These are phyloP conservation scores for Dasyurus viverrinus DNA, from an alignment of 2,113 vertebrate species.

Conservation along the genomic window DNA sequence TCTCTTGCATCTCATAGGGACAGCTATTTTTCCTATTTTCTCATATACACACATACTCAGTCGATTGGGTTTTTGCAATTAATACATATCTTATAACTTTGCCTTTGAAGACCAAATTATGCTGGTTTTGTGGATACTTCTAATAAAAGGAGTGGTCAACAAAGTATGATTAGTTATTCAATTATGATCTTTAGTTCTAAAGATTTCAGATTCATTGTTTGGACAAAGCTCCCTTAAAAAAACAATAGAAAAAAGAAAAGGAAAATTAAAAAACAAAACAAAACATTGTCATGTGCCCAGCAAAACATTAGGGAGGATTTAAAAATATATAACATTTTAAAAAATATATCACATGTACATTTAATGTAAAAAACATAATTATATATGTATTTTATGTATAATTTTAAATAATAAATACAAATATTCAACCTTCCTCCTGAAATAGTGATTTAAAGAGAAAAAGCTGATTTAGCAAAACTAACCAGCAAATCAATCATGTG, in stretches of 20 bases:
- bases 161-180: not conserved
- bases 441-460: not conserved
- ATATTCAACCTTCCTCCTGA: not conserved
- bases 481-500: not conserved
- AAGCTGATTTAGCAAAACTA: not conserved
- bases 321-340: too few species aligned
- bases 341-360: too few species aligned
- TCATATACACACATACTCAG: not conserved
- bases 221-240: not conserved
- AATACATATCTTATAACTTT: not conserved
- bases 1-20: not conserved
- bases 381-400: not conserved
- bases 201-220: not conserved
- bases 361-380: not conserved
- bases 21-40: not conserved
- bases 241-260: too few species aligned
- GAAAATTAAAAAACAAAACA: too few species aligned
- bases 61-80: not conserved
- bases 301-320: too few species aligned
- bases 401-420: not conserved
- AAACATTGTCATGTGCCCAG: too few species aligned
- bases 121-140: not conserved
- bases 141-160: not conserved
- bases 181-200: not conserved
- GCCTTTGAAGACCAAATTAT: not conserved